phyloP scores from a whole-genome alignment of 2,888 invertebrate species.

The Phaonia tiefii region DNA sequence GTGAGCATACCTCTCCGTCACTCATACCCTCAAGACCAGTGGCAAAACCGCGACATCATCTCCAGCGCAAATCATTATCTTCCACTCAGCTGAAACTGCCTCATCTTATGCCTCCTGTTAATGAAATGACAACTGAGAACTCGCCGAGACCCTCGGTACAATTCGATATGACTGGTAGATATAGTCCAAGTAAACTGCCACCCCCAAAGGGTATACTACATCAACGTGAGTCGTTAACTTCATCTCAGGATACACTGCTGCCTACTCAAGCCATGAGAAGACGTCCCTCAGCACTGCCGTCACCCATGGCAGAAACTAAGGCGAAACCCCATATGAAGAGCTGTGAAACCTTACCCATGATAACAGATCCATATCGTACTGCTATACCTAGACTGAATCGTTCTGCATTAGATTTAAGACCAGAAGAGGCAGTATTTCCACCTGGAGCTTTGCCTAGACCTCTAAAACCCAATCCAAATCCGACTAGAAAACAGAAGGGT shows the following conservation, averaged over 20 bases:
- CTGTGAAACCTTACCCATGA: constrained; percentile 76
- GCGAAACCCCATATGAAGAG: constrained; percentile 73
- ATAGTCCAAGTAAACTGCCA: constrained; percentile 74
- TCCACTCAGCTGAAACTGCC: constrained; percentile 72
- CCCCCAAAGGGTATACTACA: constrained; percentile 78
- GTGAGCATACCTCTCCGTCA: constrained; percentile 76
- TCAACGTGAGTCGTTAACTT: constrained; percentile 74
- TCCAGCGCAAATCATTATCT: constrained; percentile 73
- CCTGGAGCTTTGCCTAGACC: constrained; percentile 74
- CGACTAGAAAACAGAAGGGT: constrained; percentile 78
- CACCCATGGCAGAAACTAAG: constrained; percentile 47
- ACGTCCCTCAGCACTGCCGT: constrained; percentile 68
- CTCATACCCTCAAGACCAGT: constrained; percentile 67
- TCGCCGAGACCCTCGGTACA: constrained; percentile 79
- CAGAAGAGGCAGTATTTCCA: constrained; percentile 72
- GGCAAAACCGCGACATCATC: constrained; percentile 69
- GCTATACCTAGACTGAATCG: constrained; percentile 76
- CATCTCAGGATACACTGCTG: constrained; percentile 72
- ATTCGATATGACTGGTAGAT: constrained; percentile 77
- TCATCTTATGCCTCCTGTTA: constrained; percentile 57
- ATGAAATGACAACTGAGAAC: constrained; percentile 72
- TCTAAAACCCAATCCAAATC: constrained; percentile 76
- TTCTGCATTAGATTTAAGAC: constrained; percentile 73
- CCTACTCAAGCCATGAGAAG: constrained; percentile 45
- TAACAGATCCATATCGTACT: constrained; percentile 75